Evolutionary conservation across 2,888 invertebrate genomes (phyloP).

Genomic region (Rhyacophila evoluta): DNA sequence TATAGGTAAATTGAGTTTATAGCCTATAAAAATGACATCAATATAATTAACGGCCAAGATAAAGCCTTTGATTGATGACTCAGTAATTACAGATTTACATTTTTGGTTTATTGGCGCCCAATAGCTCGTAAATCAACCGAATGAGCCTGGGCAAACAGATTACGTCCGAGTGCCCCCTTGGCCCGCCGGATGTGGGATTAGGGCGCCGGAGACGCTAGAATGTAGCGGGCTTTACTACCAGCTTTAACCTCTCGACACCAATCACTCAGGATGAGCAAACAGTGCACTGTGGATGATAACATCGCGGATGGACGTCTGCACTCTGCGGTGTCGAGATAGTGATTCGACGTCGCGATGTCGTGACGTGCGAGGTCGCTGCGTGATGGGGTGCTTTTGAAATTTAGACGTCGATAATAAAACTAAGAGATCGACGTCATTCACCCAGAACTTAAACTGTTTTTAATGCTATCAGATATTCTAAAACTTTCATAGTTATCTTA

Average conservation of each 20-base stretch:
- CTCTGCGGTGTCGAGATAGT: not conserved
- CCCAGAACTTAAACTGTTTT: no score
- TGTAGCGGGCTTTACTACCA: constrained; percentile 5
- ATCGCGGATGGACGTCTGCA: not conserved
- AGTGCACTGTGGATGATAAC: constrained; percentile 4
- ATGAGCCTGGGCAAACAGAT: constrained; percentile 9
- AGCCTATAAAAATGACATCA: not conserved
- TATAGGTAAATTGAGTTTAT: not conserved
- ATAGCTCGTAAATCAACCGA: not conserved
- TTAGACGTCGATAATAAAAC: not conserved
- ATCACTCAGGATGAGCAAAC: constrained; percentile 24
- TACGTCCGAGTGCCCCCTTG: constrained; percentile 7
- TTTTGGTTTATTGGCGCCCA: constrained; percentile 1
- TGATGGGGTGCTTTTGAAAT: not conserved
- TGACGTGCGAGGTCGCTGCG: not conserved
- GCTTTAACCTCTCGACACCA: constrained; percentile 17
- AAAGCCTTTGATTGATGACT: constrained; percentile 1
- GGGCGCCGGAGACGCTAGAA: not conserved
- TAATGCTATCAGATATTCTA: no score
- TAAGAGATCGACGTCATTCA: no score
- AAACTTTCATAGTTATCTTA: no score
- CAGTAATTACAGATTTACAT: constrained; percentile 8
- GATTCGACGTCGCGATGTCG: not conserved
- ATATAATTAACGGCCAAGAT: not conserved
- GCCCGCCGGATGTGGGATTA: constrained; percentile 12